These are phyloP conservation scores for Neosilurus hyrtlii DNA, from an alignment of 2,797 vertebrate genomes.

Conservation along the genomic window DNA sequence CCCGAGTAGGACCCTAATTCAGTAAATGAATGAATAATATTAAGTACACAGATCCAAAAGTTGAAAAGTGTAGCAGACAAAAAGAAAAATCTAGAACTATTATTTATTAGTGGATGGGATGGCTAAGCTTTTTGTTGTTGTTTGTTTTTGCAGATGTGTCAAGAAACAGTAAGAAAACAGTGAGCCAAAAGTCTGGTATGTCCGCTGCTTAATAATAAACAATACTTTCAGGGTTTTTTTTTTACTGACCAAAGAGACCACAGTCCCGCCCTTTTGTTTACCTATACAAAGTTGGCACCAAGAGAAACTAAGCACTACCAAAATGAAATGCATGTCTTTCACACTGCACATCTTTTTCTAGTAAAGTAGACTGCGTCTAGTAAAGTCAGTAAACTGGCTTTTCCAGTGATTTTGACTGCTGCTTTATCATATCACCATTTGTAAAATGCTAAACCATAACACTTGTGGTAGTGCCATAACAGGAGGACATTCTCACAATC, in stretches of 20 bases:
- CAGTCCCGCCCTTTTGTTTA: neutral
- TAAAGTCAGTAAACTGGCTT: neutral
- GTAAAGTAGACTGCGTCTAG: too few species aligned
- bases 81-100: neutral
- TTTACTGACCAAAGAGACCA: neutral
- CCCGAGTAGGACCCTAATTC: too few species aligned
- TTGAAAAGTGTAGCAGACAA: neutral
- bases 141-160: constrained; percentile 17
- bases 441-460: neutral
- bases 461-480: neutral
- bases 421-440: neutral
- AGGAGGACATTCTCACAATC: neutral
- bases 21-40: too few species aligned
- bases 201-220: constrained; percentile 10
- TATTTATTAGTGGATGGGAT: neutral
- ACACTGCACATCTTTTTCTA: neutral
- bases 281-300: neutral
- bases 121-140: neutral
- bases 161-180: constrained; percentile 19
- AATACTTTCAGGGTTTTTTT: neutral
- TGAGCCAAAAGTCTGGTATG: constrained; percentile 7
- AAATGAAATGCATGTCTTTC: neutral
- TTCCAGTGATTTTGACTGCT: neutral
- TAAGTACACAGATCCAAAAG: too few species aligned
- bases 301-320: neutral